Conservation (phyloP, 2,113 vertebrate species). For the Takifugu flavidus region DNA sequence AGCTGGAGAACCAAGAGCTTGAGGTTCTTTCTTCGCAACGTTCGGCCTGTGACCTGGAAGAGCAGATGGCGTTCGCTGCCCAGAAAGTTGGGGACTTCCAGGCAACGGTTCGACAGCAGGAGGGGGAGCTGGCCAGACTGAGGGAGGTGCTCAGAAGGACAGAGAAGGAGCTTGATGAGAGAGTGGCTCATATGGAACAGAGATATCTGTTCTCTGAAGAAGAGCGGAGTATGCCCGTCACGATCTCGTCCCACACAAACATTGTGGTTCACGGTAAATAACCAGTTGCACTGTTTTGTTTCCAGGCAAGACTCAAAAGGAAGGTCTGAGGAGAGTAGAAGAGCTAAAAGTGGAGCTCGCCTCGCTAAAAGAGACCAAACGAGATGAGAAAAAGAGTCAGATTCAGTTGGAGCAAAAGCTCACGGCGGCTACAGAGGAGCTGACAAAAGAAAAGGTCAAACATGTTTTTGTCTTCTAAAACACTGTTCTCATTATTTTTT, state of each 20-base stretch:
- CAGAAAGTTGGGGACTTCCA: constrained; percentile 72
- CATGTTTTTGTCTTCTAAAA: not conserved
- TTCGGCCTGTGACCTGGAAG: constrained; percentile 60
- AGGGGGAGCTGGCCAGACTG: constrained; percentile 73
- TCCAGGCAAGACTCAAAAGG: constrained; percentile 69
- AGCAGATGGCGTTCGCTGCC: constrained; percentile 72
- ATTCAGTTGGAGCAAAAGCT: constrained; percentile 75
- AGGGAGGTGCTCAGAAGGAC: constrained; percentile 76
- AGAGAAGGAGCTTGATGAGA: constrained; percentile 74
- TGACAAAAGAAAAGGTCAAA: constrained; percentile 83
- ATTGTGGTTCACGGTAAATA: not conserved
- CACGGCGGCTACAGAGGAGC: constrained; percentile 57
- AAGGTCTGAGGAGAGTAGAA: constrained; percentile 65
- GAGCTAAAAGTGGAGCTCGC: constrained; percentile 75
- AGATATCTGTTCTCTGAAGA: constrained; percentile 78
- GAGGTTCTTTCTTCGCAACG: constrained; percentile 44
- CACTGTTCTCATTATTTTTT: not conserved
- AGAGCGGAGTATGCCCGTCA: constrained; percentile 79
- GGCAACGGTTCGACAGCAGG: constrained; percentile 62
- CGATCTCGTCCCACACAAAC: not conserved
- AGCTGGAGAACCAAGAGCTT: constrained; percentile 43
- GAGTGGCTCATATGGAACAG: constrained; percentile 77
- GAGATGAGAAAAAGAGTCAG: constrained; percentile 60
- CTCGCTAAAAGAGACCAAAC: constrained; percentile 69
- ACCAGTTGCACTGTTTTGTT: not conserved